Evolutionary conservation across 1,140 invertebrate species (phyloP).

Genomic region (Monomorium pharaonis): DNA sequence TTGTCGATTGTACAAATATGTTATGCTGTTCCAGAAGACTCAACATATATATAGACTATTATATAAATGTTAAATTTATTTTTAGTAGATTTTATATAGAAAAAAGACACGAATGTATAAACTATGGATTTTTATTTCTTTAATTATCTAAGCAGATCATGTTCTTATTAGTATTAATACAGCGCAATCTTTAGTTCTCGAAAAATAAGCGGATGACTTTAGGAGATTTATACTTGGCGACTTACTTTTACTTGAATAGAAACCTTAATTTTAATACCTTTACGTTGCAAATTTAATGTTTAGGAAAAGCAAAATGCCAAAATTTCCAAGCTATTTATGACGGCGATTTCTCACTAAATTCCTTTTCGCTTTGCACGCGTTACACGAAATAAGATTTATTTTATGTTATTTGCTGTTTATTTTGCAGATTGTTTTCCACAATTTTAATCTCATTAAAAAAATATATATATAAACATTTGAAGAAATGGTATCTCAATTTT

Average conservation of each 20-base stretch:
- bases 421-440: neutral
- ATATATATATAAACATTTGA: conserved; percentile 1
- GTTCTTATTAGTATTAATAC: too few species aligned
- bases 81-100: too few species aligned
- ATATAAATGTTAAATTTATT: too few species aligned
- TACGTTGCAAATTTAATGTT: neutral
- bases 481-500: conserved; percentile 33
- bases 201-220: too few species aligned
- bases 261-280: neutral
- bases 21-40: too few species aligned
- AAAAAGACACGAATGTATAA: too few species aligned
- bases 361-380: neutral
- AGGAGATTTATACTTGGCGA: too few species aligned
- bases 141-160: too few species aligned
- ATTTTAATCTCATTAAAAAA: conserved; percentile 27
- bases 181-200: too few species aligned
- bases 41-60: too few species aligned
- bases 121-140: too few species aligned
- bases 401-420: conserved; percentile 12
- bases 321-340: conserved; percentile 15
- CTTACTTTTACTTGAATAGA: neutral
- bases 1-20: too few species aligned
- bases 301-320: conserved; percentile 23
- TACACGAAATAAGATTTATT: neutral
- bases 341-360: neutral